phyloP scores from a whole-genome alignment of 1,140 invertebrate species.

The Maconellicoccus hirsutus region DNA sequence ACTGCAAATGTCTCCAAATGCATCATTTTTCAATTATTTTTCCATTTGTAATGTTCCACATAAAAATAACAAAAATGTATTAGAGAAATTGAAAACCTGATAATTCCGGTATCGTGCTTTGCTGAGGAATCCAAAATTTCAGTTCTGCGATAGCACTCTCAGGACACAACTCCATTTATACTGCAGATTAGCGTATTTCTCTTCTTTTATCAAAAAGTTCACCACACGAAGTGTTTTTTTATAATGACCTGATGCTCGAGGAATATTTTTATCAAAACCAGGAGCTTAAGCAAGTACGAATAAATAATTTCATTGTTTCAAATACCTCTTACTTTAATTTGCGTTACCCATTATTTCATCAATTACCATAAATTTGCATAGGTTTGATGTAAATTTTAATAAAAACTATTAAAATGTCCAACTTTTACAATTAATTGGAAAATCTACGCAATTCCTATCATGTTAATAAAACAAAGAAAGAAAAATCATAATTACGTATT shows the following conservation, averaged over 20 bases:
- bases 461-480: background rate
- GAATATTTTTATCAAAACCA: too few relatives aligned
- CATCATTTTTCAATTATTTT: too few relatives aligned
- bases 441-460: background rate
- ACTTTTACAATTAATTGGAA: background rate
- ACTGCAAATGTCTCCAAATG: too few relatives aligned
- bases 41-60: too few relatives aligned
- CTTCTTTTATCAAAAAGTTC: background rate
- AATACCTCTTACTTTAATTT: too few relatives aligned
- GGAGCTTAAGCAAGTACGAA: too few relatives aligned
- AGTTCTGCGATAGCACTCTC: background rate
- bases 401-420: too few relatives aligned
- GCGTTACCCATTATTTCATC: background rate
- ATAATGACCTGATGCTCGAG: too few relatives aligned
- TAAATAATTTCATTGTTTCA: background rate
- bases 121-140: background rate
- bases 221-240: too few relatives aligned
- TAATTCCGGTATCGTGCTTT: background rate
- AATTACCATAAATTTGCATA: conserved; percentile 2
- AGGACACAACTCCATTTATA: background rate
- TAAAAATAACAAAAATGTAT: background rate
- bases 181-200: too few relatives aligned
- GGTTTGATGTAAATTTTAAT: background rate
- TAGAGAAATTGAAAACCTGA: background rate
- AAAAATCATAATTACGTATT: background rate